Conservation (phyloP, 1,140 invertebrate genomes). For the Orchesella cincta region DNA sequence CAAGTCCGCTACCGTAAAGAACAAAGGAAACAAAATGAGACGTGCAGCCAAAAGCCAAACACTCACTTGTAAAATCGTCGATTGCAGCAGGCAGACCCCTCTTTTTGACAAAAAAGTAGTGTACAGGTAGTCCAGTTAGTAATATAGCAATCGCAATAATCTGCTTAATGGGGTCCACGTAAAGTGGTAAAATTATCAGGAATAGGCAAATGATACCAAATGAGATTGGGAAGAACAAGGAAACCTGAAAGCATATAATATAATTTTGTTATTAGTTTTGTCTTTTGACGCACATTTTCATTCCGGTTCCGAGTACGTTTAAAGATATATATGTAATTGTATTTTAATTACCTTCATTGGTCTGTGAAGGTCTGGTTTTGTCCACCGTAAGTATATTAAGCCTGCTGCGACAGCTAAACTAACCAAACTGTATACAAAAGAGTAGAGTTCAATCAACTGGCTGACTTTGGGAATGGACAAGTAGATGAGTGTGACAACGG, state of each 20-base stretch:
- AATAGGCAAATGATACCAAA: constrained; percentile 82
- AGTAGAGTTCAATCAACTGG: constrained; percentile 87
- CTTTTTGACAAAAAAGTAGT: constrained; percentile 71
- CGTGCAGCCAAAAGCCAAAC: constrained; percentile 11
- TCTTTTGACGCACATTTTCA: too few relatives aligned
- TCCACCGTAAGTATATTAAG: constrained; percentile 81
- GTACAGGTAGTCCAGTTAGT: constrained; percentile 81
- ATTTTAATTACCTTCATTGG: constrained; percentile 67
- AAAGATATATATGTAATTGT: too few relatives aligned
- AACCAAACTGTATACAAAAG: constrained; percentile 88
- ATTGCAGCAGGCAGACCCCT: neutral
- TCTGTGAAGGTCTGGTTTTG: constrained; percentile 67
- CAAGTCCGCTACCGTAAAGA: too few relatives aligned
- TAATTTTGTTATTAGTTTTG: constrained; percentile 56
- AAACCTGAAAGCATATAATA: constrained; percentile 63
- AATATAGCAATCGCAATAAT: constrained; percentile 81
- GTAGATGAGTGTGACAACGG: constrained; percentile 75
- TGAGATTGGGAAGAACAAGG: constrained; percentile 72
- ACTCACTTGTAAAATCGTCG: constrained; percentile 15
- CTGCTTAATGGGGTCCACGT: constrained; percentile 75
- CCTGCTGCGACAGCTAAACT: constrained; percentile 83
- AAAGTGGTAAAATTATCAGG: constrained; percentile 78
- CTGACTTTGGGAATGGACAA: constrained; percentile 81
- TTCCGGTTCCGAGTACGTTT: too few relatives aligned
- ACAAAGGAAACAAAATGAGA: neutral